Evolutionary conservation across 2,888 invertebrate species (phyloP).

Genomic region (Trichogramma dendrolimi): DNA sequence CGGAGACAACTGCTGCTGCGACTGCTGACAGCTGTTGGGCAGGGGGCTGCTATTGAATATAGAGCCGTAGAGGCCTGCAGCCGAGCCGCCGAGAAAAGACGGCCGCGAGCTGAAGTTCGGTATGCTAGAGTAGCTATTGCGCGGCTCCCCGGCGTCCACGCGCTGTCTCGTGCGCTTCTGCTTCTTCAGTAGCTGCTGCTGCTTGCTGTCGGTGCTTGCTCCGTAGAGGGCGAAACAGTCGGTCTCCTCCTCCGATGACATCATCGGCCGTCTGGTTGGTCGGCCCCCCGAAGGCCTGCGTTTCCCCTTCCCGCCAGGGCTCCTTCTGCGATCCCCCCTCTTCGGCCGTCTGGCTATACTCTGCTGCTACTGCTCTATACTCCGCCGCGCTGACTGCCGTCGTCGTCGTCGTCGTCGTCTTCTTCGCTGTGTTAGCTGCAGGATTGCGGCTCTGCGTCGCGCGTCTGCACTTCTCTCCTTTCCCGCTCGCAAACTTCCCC

Average conservation of each 20-base stretch:
- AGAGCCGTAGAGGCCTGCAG: constrained; percentile 74
- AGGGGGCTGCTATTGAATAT: constrained; percentile 69
- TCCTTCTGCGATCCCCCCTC: constrained; percentile 57
- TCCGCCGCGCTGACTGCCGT: constrained; percentile 60
- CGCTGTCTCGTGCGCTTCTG: constrained; percentile 91
- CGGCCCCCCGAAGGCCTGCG: constrained; percentile 78
- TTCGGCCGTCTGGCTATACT: constrained; percentile 41
- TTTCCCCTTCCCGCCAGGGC: constrained; percentile 61
- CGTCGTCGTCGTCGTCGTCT: constrained; percentile 62
- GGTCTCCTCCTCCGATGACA: constrained; percentile 96
- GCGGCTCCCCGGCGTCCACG: constrained; percentile 93
- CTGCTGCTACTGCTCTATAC: constrained; percentile 40
- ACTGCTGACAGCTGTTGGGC: constrained; percentile 37
- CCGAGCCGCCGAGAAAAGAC: constrained; percentile 72
- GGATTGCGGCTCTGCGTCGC: constrained; percentile 52
- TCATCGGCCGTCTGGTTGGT: constrained; percentile 73
- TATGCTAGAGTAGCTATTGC: constrained; percentile 84
- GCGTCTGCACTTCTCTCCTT: constrained; percentile 33
- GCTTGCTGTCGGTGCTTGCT: constrained; percentile 60
- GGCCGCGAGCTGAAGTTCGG: constrained; percentile 73
- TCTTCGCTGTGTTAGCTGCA: constrained; percentile 57
- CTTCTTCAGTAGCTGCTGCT: constrained; percentile 77
- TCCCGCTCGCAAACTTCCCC: constrained; percentile 47
- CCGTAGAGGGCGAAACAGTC: constrained; percentile 90
- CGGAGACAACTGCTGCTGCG: constrained; percentile 32